Evolutionary conservation across 2,797 vertebrate genomes (phyloP), one percentile per base, ranked within the genome.

Genomic region (Agapornis canus): DNA sequence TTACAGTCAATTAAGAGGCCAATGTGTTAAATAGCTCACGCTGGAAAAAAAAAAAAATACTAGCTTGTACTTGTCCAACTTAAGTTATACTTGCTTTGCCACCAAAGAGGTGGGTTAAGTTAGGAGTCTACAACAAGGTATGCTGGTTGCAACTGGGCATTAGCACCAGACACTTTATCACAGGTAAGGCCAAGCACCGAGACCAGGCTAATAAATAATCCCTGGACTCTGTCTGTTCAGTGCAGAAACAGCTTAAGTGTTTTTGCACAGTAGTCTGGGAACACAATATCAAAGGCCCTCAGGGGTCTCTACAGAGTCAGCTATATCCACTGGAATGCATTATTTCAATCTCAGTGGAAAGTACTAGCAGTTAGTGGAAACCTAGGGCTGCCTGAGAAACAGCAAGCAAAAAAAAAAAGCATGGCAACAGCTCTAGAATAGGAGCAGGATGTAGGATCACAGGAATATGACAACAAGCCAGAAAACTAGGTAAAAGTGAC

Each of bases 1-100:
- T 75, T 90, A 72, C 69, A 95, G 72, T 45, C 61, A 95, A 87
- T 96, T 95, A 95, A 88, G 72, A 93, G 49, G 63, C 73, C 85
- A 91, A 88, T 9, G 54, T 61, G 49, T 85, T 64, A 96, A 91
- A 78, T 2, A 91, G 31, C 89, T 89, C 48, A 77, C 2, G 6
- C 13, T 37, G 29, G 22, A 35, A 70, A 78, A 88, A 91, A 81
- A 54, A 35, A 16, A 18, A 45, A 22, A 12, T 7, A 89, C 75
- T 87, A 94, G 45, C n/a, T n/a, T 71, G 22, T 25, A n/a, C 60
- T 82, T 87, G 64, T 87, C 64, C 52, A 90, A 92, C 93, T 92
- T 64, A 89, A 93, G 47, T 52, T 54, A 68, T 37, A 87, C 48
- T 57, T 81, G 37, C n/a, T 85, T 73, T 87, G 72, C 32, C 75